These are phyloP conservation scores for Caenorhabditis wallacei DNA, from an alignment of 2,888 invertebrate genomes.

Conservation along the genomic window DNA sequence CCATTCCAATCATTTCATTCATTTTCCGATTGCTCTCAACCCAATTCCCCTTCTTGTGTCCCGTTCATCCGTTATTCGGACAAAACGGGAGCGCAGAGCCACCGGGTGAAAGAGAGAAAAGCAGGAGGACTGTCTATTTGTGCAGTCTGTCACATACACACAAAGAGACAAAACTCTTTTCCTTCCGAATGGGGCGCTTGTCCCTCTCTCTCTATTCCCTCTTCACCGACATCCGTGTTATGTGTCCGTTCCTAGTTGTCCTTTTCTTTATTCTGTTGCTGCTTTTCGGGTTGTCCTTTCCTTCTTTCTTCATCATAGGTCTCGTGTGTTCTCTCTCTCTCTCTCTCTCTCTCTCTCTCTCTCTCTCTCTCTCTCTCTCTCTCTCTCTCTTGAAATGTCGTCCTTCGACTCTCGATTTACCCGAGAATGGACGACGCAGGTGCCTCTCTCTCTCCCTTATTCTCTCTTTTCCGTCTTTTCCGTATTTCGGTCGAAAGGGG, in stretches of 20 bases:
- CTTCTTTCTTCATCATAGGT: background rate
- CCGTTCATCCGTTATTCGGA: slow-evolving; percentile 28
- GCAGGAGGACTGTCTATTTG: slow-evolving; percentile 46
- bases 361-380: background rate
- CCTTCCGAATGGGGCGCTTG: slow-evolving; percentile 26
- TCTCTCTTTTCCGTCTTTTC: slow-evolving; percentile 20
- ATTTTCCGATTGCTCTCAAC: background rate
- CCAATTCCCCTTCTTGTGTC: background rate
- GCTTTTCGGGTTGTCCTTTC: slow-evolving; percentile 13
- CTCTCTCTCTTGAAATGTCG: background rate
- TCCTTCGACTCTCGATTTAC: background rate
- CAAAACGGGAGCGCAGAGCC: slow-evolving; percentile 17
- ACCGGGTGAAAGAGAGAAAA: background rate
- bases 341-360: slow-evolving; percentile 5
- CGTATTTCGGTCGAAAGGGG: background rate
- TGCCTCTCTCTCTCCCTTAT: slow-evolving; percentile 23
- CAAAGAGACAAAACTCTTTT: slow-evolving; percentile 24
- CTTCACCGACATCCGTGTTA: slow-evolving; percentile 53
- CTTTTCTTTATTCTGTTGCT: background rate
- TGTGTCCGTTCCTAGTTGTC: background rate
- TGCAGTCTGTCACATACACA: slow-evolving; percentile 51
- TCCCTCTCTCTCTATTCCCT: slow-evolving; percentile 22
- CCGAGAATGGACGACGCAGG: slow-evolving; percentile 14
- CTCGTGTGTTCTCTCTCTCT: background rate
- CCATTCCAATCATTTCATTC: background rate